Evolutionary conservation across 2,113 vertebrate genomes (phyloP).

Genomic region (Oceanodroma tethys): DNA sequence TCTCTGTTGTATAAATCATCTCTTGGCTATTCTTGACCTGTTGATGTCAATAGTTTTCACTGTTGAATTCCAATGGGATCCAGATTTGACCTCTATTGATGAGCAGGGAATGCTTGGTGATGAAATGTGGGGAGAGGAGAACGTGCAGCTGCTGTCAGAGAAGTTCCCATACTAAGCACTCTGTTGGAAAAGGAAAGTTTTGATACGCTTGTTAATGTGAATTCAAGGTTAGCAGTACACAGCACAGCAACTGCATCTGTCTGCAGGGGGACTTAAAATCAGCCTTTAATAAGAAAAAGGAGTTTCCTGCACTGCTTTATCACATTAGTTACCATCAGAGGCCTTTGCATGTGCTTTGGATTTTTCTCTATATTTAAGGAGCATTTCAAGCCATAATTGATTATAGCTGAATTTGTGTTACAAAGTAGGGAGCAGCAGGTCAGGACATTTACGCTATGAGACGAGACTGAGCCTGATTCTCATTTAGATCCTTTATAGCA

Average conservation of each 20-base stretch:
- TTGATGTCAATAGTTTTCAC: constrained; percentile 26
- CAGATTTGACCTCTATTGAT: not conserved
- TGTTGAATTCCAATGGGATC: not conserved
- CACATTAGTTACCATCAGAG: not conserved
- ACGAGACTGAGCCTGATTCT: constrained; percentile 11
- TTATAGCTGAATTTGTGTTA: constrained; percentile 56
- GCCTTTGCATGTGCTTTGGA: constrained; percentile 7
- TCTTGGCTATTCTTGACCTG: not conserved
- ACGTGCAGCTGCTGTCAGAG: not conserved
- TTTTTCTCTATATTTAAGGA: constrained; percentile 41
- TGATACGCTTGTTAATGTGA: constrained; percentile 22
- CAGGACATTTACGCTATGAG: not conserved
- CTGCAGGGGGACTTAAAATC: constrained; percentile 30
- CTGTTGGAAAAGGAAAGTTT: not conserved
- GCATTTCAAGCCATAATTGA: constrained; percentile 52
- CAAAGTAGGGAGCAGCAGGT: constrained; percentile 46
- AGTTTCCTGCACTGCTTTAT: constrained; percentile 20
- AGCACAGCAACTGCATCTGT: constrained; percentile 17
- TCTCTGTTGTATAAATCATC: not conserved
- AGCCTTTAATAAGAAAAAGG: constrained; percentile 39
- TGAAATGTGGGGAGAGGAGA: not conserved
- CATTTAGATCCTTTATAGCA: constrained; percentile 32
- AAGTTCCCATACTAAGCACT: not conserved
- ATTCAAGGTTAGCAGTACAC: constrained; percentile 49
- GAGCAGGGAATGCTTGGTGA: not conserved